These are phyloP conservation scores for Coenonympha arcania DNA, from an alignment of 2,888 invertebrate species.

Conservation along the genomic window DNA sequence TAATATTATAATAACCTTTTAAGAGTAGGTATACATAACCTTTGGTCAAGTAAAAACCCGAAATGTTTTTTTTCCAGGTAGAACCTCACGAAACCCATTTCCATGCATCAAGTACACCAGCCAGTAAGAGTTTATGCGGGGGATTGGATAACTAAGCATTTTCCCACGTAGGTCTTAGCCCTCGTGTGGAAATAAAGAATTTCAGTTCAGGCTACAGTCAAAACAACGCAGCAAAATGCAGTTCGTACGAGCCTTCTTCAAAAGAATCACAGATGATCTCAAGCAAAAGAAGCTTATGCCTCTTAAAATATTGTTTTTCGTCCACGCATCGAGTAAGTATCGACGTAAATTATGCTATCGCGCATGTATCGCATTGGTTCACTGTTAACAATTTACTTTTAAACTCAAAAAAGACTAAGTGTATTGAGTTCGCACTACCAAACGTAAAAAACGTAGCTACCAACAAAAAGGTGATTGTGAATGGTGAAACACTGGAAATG, in stretches of 20 bases:
- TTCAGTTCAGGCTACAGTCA: background rate
- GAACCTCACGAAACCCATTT: constrained; percentile 33
- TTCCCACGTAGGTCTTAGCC: constrained; percentile 41
- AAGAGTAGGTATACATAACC: too few species aligned
- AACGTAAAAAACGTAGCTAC: too few species aligned
- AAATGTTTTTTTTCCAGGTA: constrained; percentile 43
- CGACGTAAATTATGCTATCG: too few species aligned
- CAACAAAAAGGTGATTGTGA: too few species aligned
- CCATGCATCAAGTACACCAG: constrained; percentile 56
- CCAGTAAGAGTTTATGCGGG: constrained; percentile 42
- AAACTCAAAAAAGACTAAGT: too few species aligned
- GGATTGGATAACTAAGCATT: constrained; percentile 47
- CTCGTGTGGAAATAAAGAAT: constrained; percentile 12
- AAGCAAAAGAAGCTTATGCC: constrained; percentile 81
- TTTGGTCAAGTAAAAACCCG: background rate
- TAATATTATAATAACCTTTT: too few species aligned
- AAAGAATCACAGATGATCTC: constrained; percentile 79
- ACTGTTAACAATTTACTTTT: too few species aligned
- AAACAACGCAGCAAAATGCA: constrained; percentile 59
- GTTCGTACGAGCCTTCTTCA: constrained; percentile 76
- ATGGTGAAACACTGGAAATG: too few species aligned
- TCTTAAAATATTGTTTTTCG: constrained; percentile 83
- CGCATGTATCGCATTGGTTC: too few species aligned
- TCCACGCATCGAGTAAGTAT: constrained; percentile 84
- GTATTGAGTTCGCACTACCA: too few species aligned